A percentile compares a stretch with the other conserved stretches of the same genome.
Evolutionary conservation across 2,113 vertebrate species (phyloP).

Genomic region (Pteruthius melanotis): DNA sequence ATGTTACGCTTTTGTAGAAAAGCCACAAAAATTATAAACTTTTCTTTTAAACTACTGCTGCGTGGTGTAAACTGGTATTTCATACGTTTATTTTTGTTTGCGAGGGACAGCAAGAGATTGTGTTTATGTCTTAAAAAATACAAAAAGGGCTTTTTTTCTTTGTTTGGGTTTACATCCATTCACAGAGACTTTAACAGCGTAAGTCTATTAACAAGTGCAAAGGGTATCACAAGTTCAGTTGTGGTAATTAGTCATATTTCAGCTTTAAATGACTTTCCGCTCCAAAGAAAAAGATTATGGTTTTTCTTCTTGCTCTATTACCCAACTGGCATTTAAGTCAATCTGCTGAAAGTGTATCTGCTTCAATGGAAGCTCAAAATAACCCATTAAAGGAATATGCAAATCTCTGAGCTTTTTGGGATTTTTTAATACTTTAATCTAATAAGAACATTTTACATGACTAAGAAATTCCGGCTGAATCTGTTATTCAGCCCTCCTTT

Average conservation of each 20-base stretch:
- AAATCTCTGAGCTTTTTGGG: background rate
- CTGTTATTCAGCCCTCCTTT: background rate
- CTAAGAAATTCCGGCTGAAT: background rate
- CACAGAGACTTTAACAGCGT: background rate
- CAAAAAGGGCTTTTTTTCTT: background rate
- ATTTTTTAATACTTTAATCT: slow-evolving; percentile 13
- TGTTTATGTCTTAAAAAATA: background rate
- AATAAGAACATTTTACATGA: slow-evolving; percentile 4
- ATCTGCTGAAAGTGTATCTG: slow-evolving; percentile 22
- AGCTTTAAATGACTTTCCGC: background rate
- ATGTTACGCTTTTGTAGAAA: background rate
- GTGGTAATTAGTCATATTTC: slow-evolving; percentile 36
- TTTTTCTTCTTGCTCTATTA: slow-evolving; percentile 42
- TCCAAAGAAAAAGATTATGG: slow-evolving; percentile 12
- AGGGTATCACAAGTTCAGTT: slow-evolving; percentile 11
- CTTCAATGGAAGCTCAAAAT: slow-evolving; percentile 44
- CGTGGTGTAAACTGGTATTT: background rate
- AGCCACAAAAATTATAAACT: background rate
- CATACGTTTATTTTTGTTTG: background rate
- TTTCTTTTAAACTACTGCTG: background rate
- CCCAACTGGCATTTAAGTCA: slow-evolving; percentile 33
- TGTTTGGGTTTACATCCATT: background rate
- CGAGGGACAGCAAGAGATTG: background rate
- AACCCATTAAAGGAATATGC: slow-evolving; percentile 21
- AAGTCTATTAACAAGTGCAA: background rate